Evolutionary conservation across 2,888 invertebrate species (phyloP), one percentile per base, ranked within the genome.

Genomic region (Zhuqinia jingwanae): DNA sequence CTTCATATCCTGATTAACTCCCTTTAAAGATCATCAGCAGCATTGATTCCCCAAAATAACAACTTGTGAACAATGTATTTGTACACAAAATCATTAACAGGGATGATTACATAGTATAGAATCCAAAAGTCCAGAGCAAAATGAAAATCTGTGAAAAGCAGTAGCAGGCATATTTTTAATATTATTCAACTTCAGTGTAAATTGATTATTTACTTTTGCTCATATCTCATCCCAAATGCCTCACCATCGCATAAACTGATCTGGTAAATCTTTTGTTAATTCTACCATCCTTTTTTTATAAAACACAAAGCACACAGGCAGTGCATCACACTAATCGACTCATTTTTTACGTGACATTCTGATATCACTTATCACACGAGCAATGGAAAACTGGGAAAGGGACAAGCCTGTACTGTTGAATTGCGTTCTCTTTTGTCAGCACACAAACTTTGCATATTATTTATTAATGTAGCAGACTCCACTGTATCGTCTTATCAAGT

Each of bases 321-420:
- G 58, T n/a, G 58, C 11, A n/a, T n/a, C 27, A 20, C 50, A 36
- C 30, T 68, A 58, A 63, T 73, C 75, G 70, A 60, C 78, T 85
- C 36, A 22, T 20, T 70, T 78, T n/a, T 78, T 85, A 84, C 83
- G 56, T 85, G 85, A 85, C 85, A 85, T 85, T 85, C 85, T 78
- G 78, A 70, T 85, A 85, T 60, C 75, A 76, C 78, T 78, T 85
- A 85, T 85, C 85, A 70, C 70, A 56, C 25, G 78, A 58, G 85
- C 77, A 70, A 36, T 45, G 58, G 56, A n/a, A 78, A 20, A 68
- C 56, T 30, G 25, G 30, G 36, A 36, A 8, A 36, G 36, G 8
- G 36, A 36, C 36, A 36, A 36, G 42, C 63, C 77, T 68, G 30
- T 20, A 50, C 36, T 17, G 30, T 56, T 65, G 78, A 78, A 53